Evolutionary conservation across 2,113 vertebrate species (phyloP).

Genomic region (Entomyzon cyanotis): DNA sequence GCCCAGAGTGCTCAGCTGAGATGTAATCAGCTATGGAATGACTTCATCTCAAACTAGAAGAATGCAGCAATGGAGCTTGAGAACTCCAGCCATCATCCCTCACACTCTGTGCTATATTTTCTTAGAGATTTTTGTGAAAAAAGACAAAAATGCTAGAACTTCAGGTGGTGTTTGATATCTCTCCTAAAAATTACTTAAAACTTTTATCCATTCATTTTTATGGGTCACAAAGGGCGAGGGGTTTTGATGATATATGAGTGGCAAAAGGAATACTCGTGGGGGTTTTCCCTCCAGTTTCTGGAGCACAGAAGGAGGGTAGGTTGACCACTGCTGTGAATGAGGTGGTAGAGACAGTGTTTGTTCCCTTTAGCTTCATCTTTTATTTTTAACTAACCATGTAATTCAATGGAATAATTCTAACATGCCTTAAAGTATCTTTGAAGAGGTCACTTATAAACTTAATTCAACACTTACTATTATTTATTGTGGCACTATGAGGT

Average conservation of each 20-base stretch:
- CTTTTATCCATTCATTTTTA: neutral
- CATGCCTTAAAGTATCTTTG: neutral
- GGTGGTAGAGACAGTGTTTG: neutral
- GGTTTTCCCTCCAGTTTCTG: neutral
- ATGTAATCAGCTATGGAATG: neutral
- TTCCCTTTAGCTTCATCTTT: neutral
- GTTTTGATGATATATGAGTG: neutral
- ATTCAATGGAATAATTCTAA: neutral
- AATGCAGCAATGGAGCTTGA: neutral
- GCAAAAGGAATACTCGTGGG: neutral
- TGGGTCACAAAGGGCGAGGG: accelerated
- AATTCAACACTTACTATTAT: neutral
- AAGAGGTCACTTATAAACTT: neutral
- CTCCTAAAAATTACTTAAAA: neutral
- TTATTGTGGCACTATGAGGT: neutral
- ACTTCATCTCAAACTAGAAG: neutral
- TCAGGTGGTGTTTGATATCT: neutral
- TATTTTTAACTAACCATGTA: neutral
- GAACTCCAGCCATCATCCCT: neutral
- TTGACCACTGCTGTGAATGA: neutral
- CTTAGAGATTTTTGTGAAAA: neutral
- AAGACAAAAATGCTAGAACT: neutral
- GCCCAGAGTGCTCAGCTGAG: neutral
- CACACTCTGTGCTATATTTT: neutral
- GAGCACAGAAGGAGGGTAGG: neutral